phyloP scores from a whole-genome alignment of 2,888 invertebrate genomes.

The Agrotis ipsilon region DNA sequence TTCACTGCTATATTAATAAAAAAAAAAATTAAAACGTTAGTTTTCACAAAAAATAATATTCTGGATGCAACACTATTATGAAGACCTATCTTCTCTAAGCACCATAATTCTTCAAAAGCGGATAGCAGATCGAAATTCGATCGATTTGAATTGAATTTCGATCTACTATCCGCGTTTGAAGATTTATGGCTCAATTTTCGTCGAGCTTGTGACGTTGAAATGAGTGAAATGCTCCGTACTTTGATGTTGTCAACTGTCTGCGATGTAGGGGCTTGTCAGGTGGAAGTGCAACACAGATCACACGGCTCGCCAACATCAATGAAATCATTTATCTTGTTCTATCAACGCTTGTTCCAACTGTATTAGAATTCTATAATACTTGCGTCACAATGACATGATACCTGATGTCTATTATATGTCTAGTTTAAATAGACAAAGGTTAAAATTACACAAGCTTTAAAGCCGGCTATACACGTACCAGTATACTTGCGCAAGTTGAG shows the following conservation, averaged over 20 bases:
- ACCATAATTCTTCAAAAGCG: too few species aligned
- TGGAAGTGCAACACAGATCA: conserved; percentile 3
- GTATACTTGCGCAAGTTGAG: too few species aligned
- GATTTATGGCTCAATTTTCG: not conserved
- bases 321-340: conserved; percentile 25
- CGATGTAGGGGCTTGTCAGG: conserved; percentile 17
- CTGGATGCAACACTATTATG: too few species aligned
- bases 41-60: too few species aligned
- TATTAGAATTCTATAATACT: not conserved
- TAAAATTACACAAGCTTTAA: not conserved
- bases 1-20: too few species aligned
- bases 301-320: conserved; percentile 20
- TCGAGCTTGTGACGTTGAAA: too few species aligned
- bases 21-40: too few species aligned
- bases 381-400: conserved; percentile 1
- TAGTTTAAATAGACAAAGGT: conserved; percentile 24
- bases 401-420: not conserved
- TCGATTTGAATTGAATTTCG: too few species aligned
- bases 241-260: conserved; percentile 18
- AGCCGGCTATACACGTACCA: too few species aligned
- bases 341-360: conserved; percentile 11
- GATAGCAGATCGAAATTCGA: too few species aligned
- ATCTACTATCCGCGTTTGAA: too few species aligned
- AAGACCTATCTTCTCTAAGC: too few species aligned
- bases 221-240: not conserved